Evolutionary conservation across 30 jellyfish, hydroid and myxozoan genomes (phyloP).

Genomic region (Phacellophora camtschatica): DNA sequence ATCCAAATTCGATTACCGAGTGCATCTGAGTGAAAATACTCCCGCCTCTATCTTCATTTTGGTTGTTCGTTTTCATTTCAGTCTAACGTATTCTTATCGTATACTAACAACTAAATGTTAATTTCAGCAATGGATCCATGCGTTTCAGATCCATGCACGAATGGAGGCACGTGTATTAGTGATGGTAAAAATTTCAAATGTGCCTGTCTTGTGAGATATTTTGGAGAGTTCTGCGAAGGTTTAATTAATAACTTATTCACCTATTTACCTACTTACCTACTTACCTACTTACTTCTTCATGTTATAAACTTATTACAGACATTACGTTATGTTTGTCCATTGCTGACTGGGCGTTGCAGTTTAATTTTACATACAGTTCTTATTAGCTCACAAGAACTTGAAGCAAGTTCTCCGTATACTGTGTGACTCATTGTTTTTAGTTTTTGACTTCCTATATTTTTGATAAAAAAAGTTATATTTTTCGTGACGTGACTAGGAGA

Average conservation of each 20-base stretch:
- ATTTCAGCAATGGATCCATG: constrained; percentile 80
- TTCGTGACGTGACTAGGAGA: too few relatives aligned
- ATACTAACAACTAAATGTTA: background rate
- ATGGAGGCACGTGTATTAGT: constrained; percentile 79
- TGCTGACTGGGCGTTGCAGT: too few relatives aligned
- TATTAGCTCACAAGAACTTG: background rate
- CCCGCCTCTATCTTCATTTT: too few relatives aligned
- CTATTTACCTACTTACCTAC: background rate
- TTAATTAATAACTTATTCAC: too few relatives aligned
- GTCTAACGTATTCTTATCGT: too few relatives aligned
- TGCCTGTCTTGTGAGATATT: constrained; percentile 59
- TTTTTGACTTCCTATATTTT: too few relatives aligned
- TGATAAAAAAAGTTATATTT: too few relatives aligned
- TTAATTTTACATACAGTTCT: background rate
- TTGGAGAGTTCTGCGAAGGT: constrained; percentile 96
- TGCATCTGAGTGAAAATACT: too few relatives aligned
- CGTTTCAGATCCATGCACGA: constrained; percentile 76
- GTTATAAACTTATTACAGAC: too few relatives aligned
- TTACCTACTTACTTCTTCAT: background rate
- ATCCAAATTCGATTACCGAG: too few relatives aligned
- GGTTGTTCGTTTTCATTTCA: too few relatives aligned
- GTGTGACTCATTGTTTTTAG: background rate
- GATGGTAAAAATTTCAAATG: constrained; percentile 49
- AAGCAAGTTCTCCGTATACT: background rate
- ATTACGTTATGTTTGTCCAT: background rate